phyloP scores from a whole-genome alignment of 2,113 vertebrate species.

The Pipa parva region DNA sequence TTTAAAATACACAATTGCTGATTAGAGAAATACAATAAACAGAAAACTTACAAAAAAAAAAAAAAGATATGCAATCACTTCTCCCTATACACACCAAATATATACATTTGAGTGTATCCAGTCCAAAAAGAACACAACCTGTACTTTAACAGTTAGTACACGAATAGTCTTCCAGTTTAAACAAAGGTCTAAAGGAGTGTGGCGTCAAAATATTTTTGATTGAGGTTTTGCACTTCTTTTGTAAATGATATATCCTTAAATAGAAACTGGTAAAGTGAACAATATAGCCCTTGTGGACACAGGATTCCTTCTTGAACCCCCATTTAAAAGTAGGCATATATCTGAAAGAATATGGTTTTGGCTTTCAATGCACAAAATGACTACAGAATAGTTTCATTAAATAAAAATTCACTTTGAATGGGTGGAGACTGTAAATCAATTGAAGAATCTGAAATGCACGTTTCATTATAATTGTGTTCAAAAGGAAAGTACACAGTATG shows the following conservation, averaged over 20 bases:
- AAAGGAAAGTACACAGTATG: neutral
- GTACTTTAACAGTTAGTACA: neutral
- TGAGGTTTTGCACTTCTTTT: too few relatives aligned
- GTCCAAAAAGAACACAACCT: neutral
- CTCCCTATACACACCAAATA: neutral
- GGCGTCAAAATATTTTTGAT: neutral
- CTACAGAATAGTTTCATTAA: neutral
- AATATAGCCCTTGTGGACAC: neutral
- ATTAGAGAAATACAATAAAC: conserved; percentile 34
- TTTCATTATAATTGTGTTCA: neutral
- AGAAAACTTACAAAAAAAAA: conserved; percentile 1
- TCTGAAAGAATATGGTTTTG: neutral
- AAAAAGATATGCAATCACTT: neutral
- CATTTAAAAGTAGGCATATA: too few relatives aligned
- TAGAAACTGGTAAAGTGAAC: neutral
- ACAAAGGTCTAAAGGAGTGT: neutral
- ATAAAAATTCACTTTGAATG: neutral
- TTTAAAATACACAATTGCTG: conserved; percentile 23
- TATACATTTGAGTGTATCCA: neutral
- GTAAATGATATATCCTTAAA: neutral
- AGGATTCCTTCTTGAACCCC: too few relatives aligned
- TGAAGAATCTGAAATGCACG: neutral
- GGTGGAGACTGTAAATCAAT: neutral
- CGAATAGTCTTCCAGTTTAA: neutral
- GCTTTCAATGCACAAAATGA: neutral